Conservation (phyloP, 2,888 invertebrate genomes). For the Drosophila nr. fundita region DNA sequence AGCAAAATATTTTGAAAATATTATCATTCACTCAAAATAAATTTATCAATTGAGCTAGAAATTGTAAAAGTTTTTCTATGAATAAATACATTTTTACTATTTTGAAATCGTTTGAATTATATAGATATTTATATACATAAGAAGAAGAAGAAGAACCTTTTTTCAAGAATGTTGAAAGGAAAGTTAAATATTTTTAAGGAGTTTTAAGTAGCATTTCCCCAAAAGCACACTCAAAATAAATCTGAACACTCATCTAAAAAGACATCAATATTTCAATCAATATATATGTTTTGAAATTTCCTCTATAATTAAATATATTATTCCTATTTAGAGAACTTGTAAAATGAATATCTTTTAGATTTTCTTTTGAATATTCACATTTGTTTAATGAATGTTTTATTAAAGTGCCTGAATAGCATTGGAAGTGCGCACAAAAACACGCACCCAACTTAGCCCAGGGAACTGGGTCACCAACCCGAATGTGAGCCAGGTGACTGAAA, state of each 20-base stretch:
- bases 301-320: no score
- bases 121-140: not conserved
- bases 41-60: not conserved
- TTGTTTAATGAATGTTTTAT: not conserved
- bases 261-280: no score
- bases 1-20: not conserved
- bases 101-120: no score
- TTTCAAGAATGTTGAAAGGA: not conserved
- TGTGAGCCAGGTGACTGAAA: conserved; percentile 27
- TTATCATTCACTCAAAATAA: not conserved
- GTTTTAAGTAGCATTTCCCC: not conserved
- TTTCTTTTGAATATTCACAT: not conserved
- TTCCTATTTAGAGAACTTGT: no score
- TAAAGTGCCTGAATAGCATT: not conserved
- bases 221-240: not conserved
- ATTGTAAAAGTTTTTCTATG: not conserved
- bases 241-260: not conserved
- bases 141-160: fast-evolving
- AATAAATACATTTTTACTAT: not conserved
- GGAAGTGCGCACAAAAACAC: conserved; percentile 18
- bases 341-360: no score
- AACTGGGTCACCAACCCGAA: conserved; percentile 51
- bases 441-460: conserved; percentile 34
- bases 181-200: not conserved
- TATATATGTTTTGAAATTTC: no score